phyloP scores from a whole-genome alignment of 2,113 vertebrate genomes.

The Patagioenas fasciata region DNA sequence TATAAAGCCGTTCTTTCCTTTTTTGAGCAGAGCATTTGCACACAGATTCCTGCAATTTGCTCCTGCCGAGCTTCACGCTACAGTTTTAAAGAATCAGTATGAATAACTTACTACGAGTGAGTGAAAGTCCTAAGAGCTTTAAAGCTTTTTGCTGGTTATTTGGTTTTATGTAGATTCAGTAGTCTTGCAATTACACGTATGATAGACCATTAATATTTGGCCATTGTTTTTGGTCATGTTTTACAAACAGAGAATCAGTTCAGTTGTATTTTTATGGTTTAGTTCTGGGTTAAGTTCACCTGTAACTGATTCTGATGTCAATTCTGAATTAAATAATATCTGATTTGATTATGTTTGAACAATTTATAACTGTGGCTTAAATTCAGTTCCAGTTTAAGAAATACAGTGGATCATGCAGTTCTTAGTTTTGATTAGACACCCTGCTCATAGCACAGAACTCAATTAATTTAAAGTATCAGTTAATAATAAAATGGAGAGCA shows the following conservation, averaged over 20 bases:
- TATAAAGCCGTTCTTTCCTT: background rate
- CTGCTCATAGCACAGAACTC: background rate
- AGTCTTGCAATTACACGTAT: background rate
- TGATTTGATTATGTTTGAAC: background rate
- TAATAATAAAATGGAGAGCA: background rate
- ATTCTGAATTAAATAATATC: background rate
- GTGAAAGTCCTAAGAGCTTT: background rate
- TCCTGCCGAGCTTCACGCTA: background rate
- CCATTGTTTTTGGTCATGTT: background rate
- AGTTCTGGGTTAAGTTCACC: background rate
- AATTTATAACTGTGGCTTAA: background rate
- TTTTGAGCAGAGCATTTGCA: background rate
- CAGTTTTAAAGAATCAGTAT: background rate
- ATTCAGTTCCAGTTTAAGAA: background rate
- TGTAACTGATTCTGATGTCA: background rate
- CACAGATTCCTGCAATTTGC: background rate
- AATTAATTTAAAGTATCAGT: background rate
- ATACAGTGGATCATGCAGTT: background rate
- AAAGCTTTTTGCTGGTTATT: background rate
- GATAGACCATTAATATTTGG: background rate
- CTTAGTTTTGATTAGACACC: background rate
- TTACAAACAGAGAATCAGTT: background rate
- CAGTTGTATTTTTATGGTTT: background rate
- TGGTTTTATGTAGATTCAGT: background rate
- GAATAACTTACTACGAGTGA: background rate